Evolutionary conservation across 2,888 invertebrate species (phyloP).

Genomic region (Agrotis ipsilon): DNA sequence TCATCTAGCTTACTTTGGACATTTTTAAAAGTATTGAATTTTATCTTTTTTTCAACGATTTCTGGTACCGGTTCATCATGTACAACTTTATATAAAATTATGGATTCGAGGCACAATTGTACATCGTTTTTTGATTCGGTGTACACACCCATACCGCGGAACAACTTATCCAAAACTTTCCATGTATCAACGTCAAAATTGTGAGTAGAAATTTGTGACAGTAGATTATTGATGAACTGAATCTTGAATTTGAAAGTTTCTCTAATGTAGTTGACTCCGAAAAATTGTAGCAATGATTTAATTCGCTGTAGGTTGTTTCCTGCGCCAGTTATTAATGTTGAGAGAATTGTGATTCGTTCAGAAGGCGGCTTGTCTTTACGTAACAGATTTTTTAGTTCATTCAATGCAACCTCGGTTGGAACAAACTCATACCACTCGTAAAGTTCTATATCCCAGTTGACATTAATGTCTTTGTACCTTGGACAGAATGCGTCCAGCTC

Average conservation of each 20-base stretch:
- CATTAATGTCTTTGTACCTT: slow-evolving; percentile 19
- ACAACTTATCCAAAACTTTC: slow-evolving; percentile 78
- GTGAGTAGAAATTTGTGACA: slow-evolving; percentile 70
- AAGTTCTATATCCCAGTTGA: slow-evolving; percentile 57
- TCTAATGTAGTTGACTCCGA: slow-evolving; percentile 79
- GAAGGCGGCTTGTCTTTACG: slow-evolving; percentile 73
- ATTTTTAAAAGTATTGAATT: slow-evolving; percentile 70
- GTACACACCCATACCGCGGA: slow-evolving; percentile 82
- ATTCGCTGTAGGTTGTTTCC: slow-evolving; percentile 69
- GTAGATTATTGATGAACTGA: slow-evolving; percentile 74
- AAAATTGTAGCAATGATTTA: slow-evolving; percentile 74
- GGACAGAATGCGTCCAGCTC: slow-evolving; percentile 8
- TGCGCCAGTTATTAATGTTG: slow-evolving; percentile 73
- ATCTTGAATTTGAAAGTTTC: slow-evolving; percentile 80
- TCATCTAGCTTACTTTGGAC: slow-evolving; percentile 68
- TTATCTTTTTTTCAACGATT: slow-evolving; percentile 77
- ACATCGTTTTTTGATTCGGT: slow-evolving; percentile 72
- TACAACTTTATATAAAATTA: slow-evolving; percentile 76
- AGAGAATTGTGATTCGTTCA: slow-evolving; percentile 74
- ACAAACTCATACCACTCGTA: slow-evolving; percentile 51
- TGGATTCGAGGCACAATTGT: slow-evolving; percentile 74
- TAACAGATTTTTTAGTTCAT: slow-evolving; percentile 76
- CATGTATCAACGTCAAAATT: slow-evolving; percentile 75
- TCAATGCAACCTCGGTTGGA: slow-evolving; percentile 73
- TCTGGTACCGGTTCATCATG: slow-evolving; percentile 74